Evolutionary conservation across 2,113 vertebrate genomes (phyloP).

Genomic region (Danionella cerebrum): DNA sequence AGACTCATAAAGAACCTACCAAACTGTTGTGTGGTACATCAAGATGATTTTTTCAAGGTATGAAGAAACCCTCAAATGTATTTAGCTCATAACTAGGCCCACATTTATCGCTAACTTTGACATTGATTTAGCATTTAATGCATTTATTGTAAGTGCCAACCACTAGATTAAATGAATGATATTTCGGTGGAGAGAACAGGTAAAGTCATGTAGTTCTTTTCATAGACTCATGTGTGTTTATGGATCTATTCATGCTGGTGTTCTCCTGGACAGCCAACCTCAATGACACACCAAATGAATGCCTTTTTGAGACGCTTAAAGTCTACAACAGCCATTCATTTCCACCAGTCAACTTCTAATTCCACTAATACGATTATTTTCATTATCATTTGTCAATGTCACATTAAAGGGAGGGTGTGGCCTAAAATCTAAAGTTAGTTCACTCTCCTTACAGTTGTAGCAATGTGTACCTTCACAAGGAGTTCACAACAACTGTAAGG

Average conservation of each 20-base stretch:
- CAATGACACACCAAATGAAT: slow-evolving; percentile 42
- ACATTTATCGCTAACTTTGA: background rate
- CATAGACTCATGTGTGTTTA: slow-evolving; percentile 46
- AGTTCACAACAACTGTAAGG: no score
- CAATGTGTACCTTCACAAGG: no score
- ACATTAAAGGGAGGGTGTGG: no score
- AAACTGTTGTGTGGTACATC: slow-evolving; percentile 73
- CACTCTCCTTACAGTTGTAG: no score
- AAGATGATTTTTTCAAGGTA: slow-evolving; percentile 78
- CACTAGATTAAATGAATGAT: no score
- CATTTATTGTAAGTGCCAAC: no score
- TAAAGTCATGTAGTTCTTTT: slow-evolving; percentile 10
- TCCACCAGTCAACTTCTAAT: background rate
- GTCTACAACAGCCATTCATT: slow-evolving; percentile 30
- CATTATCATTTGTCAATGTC: no score
- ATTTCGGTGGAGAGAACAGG: background rate
- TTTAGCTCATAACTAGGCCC: background rate
- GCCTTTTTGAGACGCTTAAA: background rate
- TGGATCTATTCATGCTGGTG: slow-evolving; percentile 63
- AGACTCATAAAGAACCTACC: slow-evolving; percentile 63
- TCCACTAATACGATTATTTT: background rate
- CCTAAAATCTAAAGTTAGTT: no score
- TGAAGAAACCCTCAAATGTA: slow-evolving; percentile 4
- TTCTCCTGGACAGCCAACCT: slow-evolving; percentile 66
- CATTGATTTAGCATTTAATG: background rate